Evolutionary conservation across 2,797 vertebrate species (phyloP).

Genomic region (Cottoperca gobio): DNA sequence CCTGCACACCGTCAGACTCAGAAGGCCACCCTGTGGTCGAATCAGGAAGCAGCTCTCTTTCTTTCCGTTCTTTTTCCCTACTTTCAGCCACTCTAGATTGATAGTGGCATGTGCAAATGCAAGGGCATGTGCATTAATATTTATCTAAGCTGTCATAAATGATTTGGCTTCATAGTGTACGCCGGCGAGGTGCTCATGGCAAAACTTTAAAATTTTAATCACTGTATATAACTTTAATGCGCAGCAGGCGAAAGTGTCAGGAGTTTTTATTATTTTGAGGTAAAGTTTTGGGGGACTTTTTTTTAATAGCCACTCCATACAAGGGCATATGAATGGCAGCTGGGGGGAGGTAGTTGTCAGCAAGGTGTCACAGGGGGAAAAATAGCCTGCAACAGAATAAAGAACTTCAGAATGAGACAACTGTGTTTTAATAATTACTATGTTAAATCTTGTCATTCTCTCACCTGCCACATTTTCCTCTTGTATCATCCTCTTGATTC

Average conservation of each 20-base stretch:
- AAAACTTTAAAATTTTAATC: constrained; percentile 99
- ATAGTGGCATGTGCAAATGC: constrained; percentile 94
- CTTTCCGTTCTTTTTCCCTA: constrained; percentile 49
- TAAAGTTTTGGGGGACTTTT: constrained; percentile 87
- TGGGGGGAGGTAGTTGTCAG: constrained; percentile 55
- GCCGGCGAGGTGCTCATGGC: constrained; percentile 94
- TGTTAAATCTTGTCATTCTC: constrained; percentile 35
- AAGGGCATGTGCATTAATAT: constrained; percentile 98
- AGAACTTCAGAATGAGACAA: constrained; percentile 26
- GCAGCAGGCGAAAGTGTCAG: constrained; percentile 93
- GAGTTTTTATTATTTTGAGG: constrained; percentile 94
- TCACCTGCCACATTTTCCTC: constrained; percentile 15
- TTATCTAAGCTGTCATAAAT: constrained; percentile 99
- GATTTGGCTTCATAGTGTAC: constrained; percentile 95
- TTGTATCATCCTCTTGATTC: constrained; percentile 15
- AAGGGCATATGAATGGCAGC: constrained; percentile 66
- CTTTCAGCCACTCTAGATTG: constrained; percentile 87
- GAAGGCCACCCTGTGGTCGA: constrained; percentile 98
- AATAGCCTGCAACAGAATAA: constrained; percentile 52
- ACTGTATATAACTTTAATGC: constrained; percentile 98
- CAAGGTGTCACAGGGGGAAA: constrained; percentile 49
- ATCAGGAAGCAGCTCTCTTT: constrained; percentile 87
- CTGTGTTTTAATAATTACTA: constrained; percentile 57
- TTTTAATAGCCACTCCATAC: constrained; percentile 64
- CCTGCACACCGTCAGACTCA: constrained; percentile 81